phyloP scores from a whole-genome alignment of 2,888 invertebrate genomes.

The Cabera pusaria region DNA sequence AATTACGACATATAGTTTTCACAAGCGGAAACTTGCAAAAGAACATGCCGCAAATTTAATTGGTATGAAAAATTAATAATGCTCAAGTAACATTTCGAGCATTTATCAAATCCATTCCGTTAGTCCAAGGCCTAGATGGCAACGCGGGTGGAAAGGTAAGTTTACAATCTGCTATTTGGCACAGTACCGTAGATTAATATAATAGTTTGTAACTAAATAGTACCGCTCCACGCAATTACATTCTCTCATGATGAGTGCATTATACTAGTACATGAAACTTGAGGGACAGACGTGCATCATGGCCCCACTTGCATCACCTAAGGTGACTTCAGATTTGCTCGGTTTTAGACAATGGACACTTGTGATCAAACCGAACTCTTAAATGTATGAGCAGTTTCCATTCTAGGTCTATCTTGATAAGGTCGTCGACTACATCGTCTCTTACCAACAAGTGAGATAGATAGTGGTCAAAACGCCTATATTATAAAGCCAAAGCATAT shows the following conservation, averaged over 20 bases:
- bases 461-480: too few species aligned
- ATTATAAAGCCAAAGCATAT: too few species aligned
- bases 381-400: too few species aligned
- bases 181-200: too few species aligned
- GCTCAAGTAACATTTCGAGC: constrained; percentile 22
- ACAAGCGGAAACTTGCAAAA: constrained; percentile 1
- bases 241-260: constrained; percentile 52
- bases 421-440: too few species aligned
- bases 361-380: too few species aligned
- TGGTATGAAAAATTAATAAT: constrained; percentile 15
- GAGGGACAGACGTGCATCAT: constrained; percentile 39
- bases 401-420: too few species aligned
- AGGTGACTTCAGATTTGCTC: too few species aligned
- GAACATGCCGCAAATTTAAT: constrained; percentile 9
- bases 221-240: constrained; percentile 48
- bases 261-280: constrained; percentile 43
- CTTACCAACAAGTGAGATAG: too few species aligned
- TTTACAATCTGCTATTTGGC: constrained; percentile 54
- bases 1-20: background rate
- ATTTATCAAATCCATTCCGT: constrained; percentile 54
- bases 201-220: too few species aligned
- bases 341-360: too few species aligned
- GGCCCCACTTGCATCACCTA: too few species aligned
- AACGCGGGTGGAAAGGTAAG: constrained; percentile 62
- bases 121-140: constrained; percentile 61